A percentile compares a stretch with the other conserved stretches of the same genome.
These are phyloP conservation scores for Lumbricus terrestris DNA, from an alignment of 2,888 invertebrate species.

Conservation along the genomic window DNA sequence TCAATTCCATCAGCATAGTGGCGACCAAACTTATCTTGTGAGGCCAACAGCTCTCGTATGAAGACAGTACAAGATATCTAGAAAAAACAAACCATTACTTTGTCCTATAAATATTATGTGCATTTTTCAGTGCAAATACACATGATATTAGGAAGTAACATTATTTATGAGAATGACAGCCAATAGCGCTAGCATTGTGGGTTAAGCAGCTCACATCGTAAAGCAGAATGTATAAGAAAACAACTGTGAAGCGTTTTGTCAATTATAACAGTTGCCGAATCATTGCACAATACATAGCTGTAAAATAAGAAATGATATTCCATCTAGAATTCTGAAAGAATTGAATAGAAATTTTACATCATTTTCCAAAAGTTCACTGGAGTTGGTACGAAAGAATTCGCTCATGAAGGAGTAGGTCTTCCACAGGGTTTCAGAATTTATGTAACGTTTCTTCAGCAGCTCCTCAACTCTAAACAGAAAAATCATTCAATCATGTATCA, in stretches of 20 bases:
- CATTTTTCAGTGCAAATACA: neutral
- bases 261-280: neutral
- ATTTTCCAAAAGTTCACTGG: neutral
- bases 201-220: neutral
- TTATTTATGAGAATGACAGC: neutral
- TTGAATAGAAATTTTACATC: neutral
- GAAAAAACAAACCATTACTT: neutral
- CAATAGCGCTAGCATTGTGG: no score
- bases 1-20: conserved; percentile 3
- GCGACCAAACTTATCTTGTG: neutral
- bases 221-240: neutral
- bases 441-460: neutral
- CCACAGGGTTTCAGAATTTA: neutral
- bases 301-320: neutral
- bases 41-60: neutral
- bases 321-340: neutral
- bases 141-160: neutral
- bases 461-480: neutral
- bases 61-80: neutral
- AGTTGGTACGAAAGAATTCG: neutral
- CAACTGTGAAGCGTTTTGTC: neutral
- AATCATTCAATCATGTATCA: neutral
- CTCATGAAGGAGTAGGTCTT: neutral
- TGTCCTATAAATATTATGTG: neutral
- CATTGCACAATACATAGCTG: neutral